These are phyloP conservation scores for Oncorhynchus clarkii DNA, from an alignment of 2,113 vertebrate species.

Conservation along the genomic window DNA sequence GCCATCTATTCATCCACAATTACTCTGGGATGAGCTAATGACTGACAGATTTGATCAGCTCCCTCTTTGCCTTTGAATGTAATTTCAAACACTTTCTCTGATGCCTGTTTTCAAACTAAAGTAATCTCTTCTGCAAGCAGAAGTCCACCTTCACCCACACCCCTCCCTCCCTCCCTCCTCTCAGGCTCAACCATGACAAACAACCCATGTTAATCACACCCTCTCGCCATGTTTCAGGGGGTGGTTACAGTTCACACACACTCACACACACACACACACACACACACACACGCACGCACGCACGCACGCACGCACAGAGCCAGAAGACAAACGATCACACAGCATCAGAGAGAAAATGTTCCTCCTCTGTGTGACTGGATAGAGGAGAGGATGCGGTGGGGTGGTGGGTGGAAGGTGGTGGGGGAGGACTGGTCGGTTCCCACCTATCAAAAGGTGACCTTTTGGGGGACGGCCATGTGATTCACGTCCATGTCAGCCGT, in stretches of 20 bases:
- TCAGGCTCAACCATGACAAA: conserved; percentile 42
- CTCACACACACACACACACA: conserved; percentile 10
- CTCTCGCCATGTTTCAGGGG: conserved; percentile 38
- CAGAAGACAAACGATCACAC: conserved; percentile 57
- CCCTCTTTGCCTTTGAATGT: no score
- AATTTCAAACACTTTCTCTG: no score
- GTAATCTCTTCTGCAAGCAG: no score
- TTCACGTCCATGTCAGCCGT: conserved; percentile 39
- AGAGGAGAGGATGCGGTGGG: background rate
- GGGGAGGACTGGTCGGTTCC: background rate
- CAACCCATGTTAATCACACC: conserved; percentile 54
- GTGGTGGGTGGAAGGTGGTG: conserved; percentile 23
- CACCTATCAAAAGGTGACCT: conserved; percentile 58
- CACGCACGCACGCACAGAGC: conserved; percentile 7
- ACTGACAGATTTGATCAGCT: no score
- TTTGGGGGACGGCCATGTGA: conserved; percentile 30
- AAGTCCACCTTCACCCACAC: background rate
- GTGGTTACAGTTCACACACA: conserved; percentile 50
- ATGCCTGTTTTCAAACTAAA: no score
- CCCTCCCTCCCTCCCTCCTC: no score
- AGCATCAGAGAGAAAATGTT: conserved; percentile 13
- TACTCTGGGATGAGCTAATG: no score
- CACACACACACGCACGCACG: no score
- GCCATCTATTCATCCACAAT: no score
- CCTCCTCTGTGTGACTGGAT: conserved; percentile 22